Evolutionary conservation across 1,140 invertebrate species (phyloP).

Genomic region (Agrypnia vestita): DNA sequence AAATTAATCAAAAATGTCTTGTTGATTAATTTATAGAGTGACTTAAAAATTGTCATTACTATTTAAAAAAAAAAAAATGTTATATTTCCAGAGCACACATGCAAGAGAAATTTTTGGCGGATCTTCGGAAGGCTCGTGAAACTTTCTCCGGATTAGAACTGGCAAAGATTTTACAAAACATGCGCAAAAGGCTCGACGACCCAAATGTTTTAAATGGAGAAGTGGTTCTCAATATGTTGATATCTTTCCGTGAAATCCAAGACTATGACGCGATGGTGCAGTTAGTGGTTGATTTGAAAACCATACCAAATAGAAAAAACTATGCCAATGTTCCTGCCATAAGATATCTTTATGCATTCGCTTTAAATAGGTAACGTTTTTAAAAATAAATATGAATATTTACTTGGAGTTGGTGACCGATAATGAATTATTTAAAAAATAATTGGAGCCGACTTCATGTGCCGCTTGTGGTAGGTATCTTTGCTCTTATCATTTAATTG

Average conservation of each 20-base stretch:
- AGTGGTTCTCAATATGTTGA: constrained; percentile 93
- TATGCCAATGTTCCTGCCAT: constrained; percentile 93
- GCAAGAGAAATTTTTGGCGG: constrained; percentile 97
- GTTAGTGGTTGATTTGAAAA: constrained; percentile 94
- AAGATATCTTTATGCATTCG: constrained; percentile 96
- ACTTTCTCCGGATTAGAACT: constrained; percentile 89
- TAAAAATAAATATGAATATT: constrained; percentile 4
- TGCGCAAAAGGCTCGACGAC: constrained; percentile 95
- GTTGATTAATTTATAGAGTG: no score
- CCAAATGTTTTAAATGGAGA: constrained; percentile 96
- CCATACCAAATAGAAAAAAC: constrained; percentile 92
- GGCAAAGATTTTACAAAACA: constrained; percentile 88
- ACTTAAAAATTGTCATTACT: no score
- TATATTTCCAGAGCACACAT: constrained; percentile 92
- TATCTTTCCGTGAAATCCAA: constrained; percentile 94
- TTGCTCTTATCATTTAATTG: no score
- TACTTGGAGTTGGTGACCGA: not conserved
- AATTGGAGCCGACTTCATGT: no score
- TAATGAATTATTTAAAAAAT: no score
- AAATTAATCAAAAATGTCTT: no score
- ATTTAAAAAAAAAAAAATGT: no score
- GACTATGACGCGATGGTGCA: constrained; percentile 99
- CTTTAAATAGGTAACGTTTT: constrained; percentile 88
- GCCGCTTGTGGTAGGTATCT: no score
- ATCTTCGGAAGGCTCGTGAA: constrained; percentile 94